Base-by-base conservation (phyloP, 2,797 vertebrate species). In the Phataginus tetradactyla region DNA sequence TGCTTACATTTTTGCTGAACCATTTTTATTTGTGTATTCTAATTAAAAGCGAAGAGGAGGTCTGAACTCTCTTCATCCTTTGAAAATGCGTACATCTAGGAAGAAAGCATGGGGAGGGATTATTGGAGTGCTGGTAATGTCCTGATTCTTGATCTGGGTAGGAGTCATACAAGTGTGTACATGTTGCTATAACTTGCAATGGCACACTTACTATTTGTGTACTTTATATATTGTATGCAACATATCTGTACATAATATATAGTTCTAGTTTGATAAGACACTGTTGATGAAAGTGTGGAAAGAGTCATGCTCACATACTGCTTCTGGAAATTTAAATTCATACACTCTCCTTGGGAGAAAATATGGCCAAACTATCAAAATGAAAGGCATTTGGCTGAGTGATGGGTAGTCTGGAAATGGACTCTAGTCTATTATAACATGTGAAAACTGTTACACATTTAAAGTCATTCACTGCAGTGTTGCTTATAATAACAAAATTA, bases 361-460 rank as follows among this genome's bases (percentile, higher is more conserved):
- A 88, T 77, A 80, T 71, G 81, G 34, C 15, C 86, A 91, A 75
- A 74, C 89, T 34, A 87, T 69, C n/a, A 85, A 85, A 92, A 51
- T 32, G 57, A 87, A 94, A 91, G n/a, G 4, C 18, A 42, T 85
- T 78, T 86, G 49, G 15, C 32, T 29, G 63, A 92, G 25, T 66
- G 49, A 78, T 34, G 37, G 7, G 53, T n/a, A n/a, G 11, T 91
- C 63, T 79, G 84, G 80, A 91, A 71, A 69, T 55, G 21, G 68
- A 20, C n/a, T 32, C 32, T 45, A 23, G 27, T 79, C 64, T 78
- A 20, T 61, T 32, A 34, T 53, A 94, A 68, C 12, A 6, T 39
- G n/a, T 53, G 59, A 12, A 59, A 84, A 42, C 7, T 25, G 25
- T 61, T 59, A 39, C 4, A 61, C 7, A 61, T 72, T 89, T 75